These are phyloP conservation scores for Genyomyrus donnyi DNA, from an alignment of 2,113 vertebrate genomes.

Conservation along the genomic window DNA sequence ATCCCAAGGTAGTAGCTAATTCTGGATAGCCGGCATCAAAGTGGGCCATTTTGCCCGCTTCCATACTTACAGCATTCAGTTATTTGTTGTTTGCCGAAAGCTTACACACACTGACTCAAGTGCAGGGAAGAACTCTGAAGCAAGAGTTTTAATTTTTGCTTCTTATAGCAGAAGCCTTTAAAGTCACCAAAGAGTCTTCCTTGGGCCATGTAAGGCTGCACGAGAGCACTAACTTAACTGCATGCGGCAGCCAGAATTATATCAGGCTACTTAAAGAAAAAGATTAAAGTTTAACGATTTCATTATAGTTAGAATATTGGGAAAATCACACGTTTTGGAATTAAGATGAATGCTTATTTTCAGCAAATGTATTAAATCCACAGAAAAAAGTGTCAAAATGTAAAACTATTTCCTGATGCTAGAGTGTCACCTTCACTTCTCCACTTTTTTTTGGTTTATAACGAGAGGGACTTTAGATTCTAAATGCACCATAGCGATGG, in stretches of 20 bases:
- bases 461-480: constrained; percentile 1
- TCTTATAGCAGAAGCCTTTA: background rate
- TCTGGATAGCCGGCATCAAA: background rate
- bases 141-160: background rate
- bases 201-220: background rate
- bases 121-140: background rate
- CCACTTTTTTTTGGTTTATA: constrained; percentile 20
- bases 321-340: background rate
- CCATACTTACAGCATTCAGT: background rate
- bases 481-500: constrained; percentile 22
- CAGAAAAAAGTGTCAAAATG: background rate
- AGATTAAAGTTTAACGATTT: background rate
- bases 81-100: background rate
- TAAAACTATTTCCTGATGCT: background rate
- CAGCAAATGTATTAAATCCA: background rate
- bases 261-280: background rate
- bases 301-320: background rate
- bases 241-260: background rate
- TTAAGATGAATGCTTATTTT: background rate
- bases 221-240: background rate
- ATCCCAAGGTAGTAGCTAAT: background rate
- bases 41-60: background rate
- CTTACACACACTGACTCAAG: background rate
- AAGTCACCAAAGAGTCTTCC: background rate
- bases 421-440: background rate